A percentile compares a stretch with the other conserved stretches of the same genome.
Evolutionary conservation across 2,888 invertebrate species (phyloP).

Genomic region (Oligia latruncula): DNA sequence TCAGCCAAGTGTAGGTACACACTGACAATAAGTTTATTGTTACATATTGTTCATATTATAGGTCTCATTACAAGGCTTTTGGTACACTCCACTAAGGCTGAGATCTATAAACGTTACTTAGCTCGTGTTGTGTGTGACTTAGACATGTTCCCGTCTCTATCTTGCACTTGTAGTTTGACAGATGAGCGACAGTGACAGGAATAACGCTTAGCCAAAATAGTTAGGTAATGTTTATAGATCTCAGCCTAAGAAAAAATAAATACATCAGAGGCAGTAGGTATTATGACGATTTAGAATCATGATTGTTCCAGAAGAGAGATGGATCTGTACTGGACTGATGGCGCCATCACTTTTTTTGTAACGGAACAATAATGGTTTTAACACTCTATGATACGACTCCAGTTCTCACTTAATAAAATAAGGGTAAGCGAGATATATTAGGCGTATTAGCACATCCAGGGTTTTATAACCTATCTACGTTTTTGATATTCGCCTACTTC

Average conservation of each 20-base stretch:
- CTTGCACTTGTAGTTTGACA: neutral
- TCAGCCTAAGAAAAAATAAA: neutral
- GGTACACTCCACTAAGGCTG: no score
- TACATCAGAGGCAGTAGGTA: neutral
- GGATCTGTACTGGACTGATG: neutral
- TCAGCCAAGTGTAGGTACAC: constrained; percentile 25
- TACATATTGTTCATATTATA: constrained; percentile 45
- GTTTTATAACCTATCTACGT: neutral
- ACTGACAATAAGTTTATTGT: constrained; percentile 21
- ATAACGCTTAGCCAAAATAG: neutral
- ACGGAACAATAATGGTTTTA: neutral
- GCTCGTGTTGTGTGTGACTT: neutral
- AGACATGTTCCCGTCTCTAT: neutral
- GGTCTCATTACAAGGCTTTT: neutral
- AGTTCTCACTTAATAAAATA: neutral
- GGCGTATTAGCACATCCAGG: neutral
- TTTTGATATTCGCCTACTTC: neutral
- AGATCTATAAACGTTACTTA: neutral
- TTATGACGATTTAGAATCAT: neutral
- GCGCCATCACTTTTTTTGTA: neutral
- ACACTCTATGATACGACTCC: neutral
- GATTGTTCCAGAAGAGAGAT: neutral
- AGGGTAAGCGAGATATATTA: neutral
- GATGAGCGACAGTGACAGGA: neutral
- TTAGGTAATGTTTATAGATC: neutral